Evolutionary conservation across 92 coral and sea anemone genomes (phyloP), one percentile per base, ranked within the genome.

Genomic region (Parazoanthus swiftii): DNA sequence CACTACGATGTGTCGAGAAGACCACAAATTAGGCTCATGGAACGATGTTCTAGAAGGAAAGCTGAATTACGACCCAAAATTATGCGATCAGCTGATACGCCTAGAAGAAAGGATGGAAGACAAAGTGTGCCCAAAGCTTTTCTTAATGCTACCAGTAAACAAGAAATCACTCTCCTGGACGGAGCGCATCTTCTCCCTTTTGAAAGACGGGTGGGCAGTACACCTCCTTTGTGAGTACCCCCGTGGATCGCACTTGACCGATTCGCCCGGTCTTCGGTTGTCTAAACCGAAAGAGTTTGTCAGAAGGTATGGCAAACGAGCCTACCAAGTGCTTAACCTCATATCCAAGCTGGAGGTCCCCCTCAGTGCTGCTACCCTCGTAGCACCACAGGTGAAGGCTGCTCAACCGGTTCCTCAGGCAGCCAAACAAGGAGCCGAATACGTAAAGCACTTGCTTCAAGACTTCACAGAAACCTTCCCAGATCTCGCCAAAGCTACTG

Each of bases 361-460:
- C 21, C 79, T 74, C 79, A 74, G 5, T 74, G 79, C 23, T 29
- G 79, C 79, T 74, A n/a, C 79, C 21, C 79, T 74, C 20, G 44
- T 10, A 35, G 79, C 46, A 1, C 79, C 79, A 11, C 9, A 14
- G 48, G 44, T 36, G 43, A 29, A 38, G 46, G 1, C 21, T 35
- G 50, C 42, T 38, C 42, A 38, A 38, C 42, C 42, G 42, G 42
- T 74, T 74, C 79, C 79, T 4, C 8, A 1, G 46, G 79, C 79
- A 35, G 79, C 79, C 48, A 74, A 74, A 74, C 48, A 74, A 50
- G 79, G 79, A 38, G 46, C 79, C 50, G 79, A 74, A 38, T 74
- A 74, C 13, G 79, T 36, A 74, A 74, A 74, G 78, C 18, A 74
- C 48, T 16, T 74, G 8, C 23, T 74, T 5, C 78, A 74, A 74